A percentile compares a stretch with the other conserved stretches of the same genome.
phyloP scores from a whole-genome alignment of 2,888 invertebrate species.

The Aphidoletes aphidimyza region DNA sequence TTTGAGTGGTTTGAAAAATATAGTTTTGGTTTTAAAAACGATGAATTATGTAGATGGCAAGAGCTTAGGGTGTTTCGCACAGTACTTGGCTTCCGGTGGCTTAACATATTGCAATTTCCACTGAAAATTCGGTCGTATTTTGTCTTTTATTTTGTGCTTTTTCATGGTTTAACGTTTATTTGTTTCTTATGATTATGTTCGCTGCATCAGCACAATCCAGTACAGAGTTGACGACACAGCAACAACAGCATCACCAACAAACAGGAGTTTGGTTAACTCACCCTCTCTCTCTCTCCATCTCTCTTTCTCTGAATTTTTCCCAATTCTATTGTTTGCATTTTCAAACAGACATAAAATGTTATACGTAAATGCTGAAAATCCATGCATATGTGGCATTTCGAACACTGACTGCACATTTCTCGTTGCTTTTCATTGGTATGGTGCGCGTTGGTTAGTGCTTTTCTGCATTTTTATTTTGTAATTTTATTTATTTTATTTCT shows the following conservation, averaged over 20 bases:
- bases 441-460: constrained; percentile 23
- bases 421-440: neutral
- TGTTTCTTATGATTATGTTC: constrained; percentile 25
- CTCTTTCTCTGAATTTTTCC: neutral
- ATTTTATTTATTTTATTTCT: constrained; percentile 13
- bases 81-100: neutral
- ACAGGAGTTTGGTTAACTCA: neutral
- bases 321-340: neutral
- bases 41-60: neutral
- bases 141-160: constrained; percentile 9
- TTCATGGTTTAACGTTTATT: constrained; percentile 16
- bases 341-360: constrained; percentile 26
- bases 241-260: neutral
- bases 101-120: neutral
- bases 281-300: neutral
- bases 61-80: neutral
- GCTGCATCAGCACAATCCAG: neutral
- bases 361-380: constrained; percentile 21
- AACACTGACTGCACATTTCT: neutral
- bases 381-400: neutral
- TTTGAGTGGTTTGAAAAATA: neutral
- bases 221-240: too few relatives aligned
- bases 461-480: neutral
- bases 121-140: neutral
- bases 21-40: neutral